Base-by-base conservation (phyloP, 2,888 invertebrate species). In the Rugalucina vietnamica region DNA sequence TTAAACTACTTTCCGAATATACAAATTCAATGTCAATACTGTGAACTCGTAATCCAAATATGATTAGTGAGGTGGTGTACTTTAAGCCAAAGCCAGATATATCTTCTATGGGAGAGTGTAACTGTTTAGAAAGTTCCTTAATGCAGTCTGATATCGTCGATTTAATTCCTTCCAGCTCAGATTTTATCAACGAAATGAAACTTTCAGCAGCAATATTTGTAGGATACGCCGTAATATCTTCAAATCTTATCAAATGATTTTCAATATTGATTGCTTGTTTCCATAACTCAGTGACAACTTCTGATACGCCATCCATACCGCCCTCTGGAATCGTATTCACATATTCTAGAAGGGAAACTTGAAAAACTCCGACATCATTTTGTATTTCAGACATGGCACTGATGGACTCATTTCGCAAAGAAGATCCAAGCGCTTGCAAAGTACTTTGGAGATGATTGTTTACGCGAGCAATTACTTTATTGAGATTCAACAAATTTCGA, bases 21-120 rank as follows among this genome's bases (percentile, higher is more conserved):
- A 88, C 81, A n/a, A 88, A 29, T 69, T 89, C 87, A 29, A 85
- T 36, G 29, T 86, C 80, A 12, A 88, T 27, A 0, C 77, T 70
- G 65, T 29, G 27, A 18, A 88, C 12, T 4, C 14, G 1, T 57
- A 57, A 57, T 27, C 57, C 57, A 57, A 73, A 39, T 73, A 37
- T 43, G 32, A 39, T 10, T 76, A 29, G 1, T 4, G 27, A n/a
- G 69, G 27, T 57, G 4, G 29, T 74, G 37, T 71, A 81, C 49
- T 83, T 78, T 14, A 87, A 75, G 1, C 87, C 87, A 75, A 82
- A 78, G n/a, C 77, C 86, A 27, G 27, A 34, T 50, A 32, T 32
- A 37, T 84, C 49, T 37, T 43, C 1, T 24, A 75, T 57, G 3
- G 71, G 21, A 34, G 29, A 24, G 24, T 27, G 50, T 0, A 84